Evolutionary conservation across 2,888 invertebrate species (phyloP), one percentile per base, ranked within the genome.

Genomic region (Athetis lepigone): DNA sequence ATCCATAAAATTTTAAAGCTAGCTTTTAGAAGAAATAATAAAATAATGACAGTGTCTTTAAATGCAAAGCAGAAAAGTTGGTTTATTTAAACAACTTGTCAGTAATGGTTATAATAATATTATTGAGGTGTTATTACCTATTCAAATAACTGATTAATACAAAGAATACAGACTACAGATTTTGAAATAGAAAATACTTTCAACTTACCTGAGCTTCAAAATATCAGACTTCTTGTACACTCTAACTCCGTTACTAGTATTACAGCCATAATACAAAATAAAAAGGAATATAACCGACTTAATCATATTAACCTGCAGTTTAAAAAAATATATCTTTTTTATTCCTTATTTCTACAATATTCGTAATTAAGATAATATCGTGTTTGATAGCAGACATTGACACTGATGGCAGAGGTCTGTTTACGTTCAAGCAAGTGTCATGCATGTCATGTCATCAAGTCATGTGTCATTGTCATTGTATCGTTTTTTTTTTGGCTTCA

Each of bases 141-240:
- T 9, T 13, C 1, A 27, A n/a, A 8, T 27, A 65, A 37, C 6
- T 18, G 9, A 9, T 23, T n/a, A 29, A 29, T 5, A 23, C 23
- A 45, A 6, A 11, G 13, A 1, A 2, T 13, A 18, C 9, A 4
- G 6, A 21, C 21, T 19, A 21, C 16, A 16, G 25, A 71, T 40
- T 0, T 25, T 39, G 16, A 13, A 18, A 19, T 9, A 65, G 18
- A 13, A 58, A 25, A 25, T 7, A 18, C n/a, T 5, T 39, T 16
- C 2, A 54, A 6, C 69, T 81, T 85, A 96, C 96, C 96, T 95
- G 70, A 96, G 90, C 82, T 92, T 95, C 63, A 95, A 77, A 73
- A 96, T 91, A 88, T 96, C 96, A 73, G 95, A 90, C 87, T 96
- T 96, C 59, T 92, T 95, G 81, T 96, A 96, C 66, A 94, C 92